Evolutionary conservation across 1,140 invertebrate species (phyloP).

Genomic region (Drosophila lacteicornis): DNA sequence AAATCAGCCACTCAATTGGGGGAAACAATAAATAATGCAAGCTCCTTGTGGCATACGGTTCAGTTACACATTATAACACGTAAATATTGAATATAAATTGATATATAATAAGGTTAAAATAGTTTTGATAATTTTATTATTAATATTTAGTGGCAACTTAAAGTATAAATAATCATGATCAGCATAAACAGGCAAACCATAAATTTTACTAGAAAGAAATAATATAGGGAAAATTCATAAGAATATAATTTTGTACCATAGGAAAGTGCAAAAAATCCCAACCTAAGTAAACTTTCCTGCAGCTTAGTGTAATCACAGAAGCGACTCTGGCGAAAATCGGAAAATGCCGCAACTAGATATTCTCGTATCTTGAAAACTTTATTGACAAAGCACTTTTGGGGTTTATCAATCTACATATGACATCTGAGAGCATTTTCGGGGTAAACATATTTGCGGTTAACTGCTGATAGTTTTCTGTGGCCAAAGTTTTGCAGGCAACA

Average conservation of each 20-base stretch:
- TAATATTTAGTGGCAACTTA: neutral
- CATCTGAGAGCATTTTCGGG: slow-evolving; percentile 46
- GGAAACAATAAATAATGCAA: slow-evolving; percentile 32
- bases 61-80: neutral
- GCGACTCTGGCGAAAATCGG: neutral
- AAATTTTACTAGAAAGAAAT: too few relatives aligned
- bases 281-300: neutral
- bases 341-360: slow-evolving; percentile 22
- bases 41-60: slow-evolving; percentile 9
- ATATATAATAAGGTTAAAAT: neutral
- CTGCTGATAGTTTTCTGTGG: slow-evolving; percentile 64
- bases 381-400: slow-evolving; percentile 41
- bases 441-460: slow-evolving; percentile 72
- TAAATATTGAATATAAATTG: neutral
- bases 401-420: slow-evolving; percentile 50
- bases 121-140: neutral
- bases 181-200: too few relatives aligned
- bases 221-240: too few relatives aligned
- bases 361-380: slow-evolving; percentile 30
- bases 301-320: neutral
- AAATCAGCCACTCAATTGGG: slow-evolving; percentile 35
- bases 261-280: too few relatives aligned
- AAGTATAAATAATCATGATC: too few relatives aligned
- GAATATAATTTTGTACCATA: too few relatives aligned
- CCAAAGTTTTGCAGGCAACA: slow-evolving; percentile 52